phyloP scores from a whole-genome alignment of 2,797 vertebrate species.

The Lepilemur ruficaudatus region DNA sequence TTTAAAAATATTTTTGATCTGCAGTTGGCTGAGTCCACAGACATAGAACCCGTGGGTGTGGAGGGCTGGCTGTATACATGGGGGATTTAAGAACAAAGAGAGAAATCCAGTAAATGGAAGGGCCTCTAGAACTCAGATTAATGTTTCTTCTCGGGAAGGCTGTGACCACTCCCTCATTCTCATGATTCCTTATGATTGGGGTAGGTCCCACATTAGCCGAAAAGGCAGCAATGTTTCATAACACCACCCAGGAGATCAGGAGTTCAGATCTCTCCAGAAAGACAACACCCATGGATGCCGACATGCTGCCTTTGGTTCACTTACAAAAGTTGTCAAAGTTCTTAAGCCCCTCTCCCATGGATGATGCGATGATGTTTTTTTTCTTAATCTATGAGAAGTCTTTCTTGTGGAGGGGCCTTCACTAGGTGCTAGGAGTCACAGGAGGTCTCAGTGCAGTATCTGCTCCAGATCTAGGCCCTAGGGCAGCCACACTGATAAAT shows the following conservation, averaged over 20 bases:
- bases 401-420: neutral
- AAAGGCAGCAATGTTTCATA: neutral
- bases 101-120: neutral
- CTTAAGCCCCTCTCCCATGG: accelerated
- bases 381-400: neutral
- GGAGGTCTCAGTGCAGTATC: too few species aligned
- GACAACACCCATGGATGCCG: too few species aligned
- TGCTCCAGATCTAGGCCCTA: neutral
- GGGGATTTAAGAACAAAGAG: neutral
- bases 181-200: too few species aligned
- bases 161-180: accelerated
- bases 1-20: neutral
- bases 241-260: accelerated
- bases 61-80: neutral
- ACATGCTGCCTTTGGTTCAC: neutral
- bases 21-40: neutral
- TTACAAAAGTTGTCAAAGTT: neutral
- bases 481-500: neutral
- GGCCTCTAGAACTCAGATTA: neutral
- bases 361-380: accelerated
- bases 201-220: neutral
- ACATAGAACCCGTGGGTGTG: neutral
- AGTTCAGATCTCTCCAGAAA: neutral
- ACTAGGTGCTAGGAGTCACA: neutral
- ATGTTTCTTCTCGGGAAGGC: neutral